Base-by-base conservation (phyloP, 1,140 invertebrate genomes). In the Odontomachus brunneus region DNA sequence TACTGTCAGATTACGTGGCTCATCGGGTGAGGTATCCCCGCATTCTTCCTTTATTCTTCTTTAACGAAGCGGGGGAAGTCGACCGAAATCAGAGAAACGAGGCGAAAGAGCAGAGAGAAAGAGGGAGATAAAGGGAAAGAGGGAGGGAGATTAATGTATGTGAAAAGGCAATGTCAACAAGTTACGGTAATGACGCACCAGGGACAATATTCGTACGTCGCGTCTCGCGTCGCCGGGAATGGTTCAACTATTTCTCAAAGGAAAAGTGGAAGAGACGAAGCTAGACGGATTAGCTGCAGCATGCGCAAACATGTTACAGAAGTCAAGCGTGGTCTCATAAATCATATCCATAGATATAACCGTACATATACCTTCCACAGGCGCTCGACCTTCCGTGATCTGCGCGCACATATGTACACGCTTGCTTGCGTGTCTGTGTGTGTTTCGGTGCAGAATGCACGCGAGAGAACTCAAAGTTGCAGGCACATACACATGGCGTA, bases 321-420 rank as follows among this genome's bases (percentile, higher is more conserved):
- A 82, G 76, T 81, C 82, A 73, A 84, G 73, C 71, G 49, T 75
- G 62, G 81, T 82, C 76, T 76, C 76, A 80, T 88, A 84, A 84
- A 88, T 86, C 83, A 86, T 53, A 55, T 62, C 69, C 66, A 71
- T 48, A 55, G 83, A 62, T 82, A 72, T 80, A 72, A 81, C 38
- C 49, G 59, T 63, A 48, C 29, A 33, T 78, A 75, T 78, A 74
- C 33, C 22, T 44, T 44, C 3, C 38, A 11, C 9, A 11, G 53
- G 72, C n/a, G 24, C 11, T 11, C 74, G 63, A 57, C 51, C 75
- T 69, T 69, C 75, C 51, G 33, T 78, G 63, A 67, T 78, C 63
- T 78, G 57, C 63, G 65, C 51, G 51, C 51, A 22, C 51, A 48
- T 29, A 29, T 57, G 65, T 29, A 19, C 19, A 15, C 19, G 62